Conservation (phyloP, 2,113 vertebrate species). For the Agapornis roseicollis region DNA sequence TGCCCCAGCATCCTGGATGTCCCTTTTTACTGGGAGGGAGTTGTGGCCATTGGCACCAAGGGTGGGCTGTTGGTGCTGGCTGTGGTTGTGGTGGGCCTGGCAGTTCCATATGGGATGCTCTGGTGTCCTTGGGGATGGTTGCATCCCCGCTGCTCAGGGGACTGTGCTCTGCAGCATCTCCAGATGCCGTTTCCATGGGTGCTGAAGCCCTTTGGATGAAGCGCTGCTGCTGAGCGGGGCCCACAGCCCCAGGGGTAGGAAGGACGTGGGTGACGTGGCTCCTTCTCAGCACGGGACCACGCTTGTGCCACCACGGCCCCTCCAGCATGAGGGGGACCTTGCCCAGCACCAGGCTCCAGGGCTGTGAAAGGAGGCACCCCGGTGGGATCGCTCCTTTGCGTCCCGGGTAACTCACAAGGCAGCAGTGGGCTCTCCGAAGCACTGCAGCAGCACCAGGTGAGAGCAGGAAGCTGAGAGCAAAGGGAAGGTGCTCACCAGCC, state of each 20-base stretch:
- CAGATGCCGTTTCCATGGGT: not conserved
- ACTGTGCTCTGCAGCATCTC: not conserved
- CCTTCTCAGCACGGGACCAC: rapidly evolving
- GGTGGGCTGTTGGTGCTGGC: not conserved
- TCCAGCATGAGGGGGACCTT: rapidly evolving
- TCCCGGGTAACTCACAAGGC: not conserved
- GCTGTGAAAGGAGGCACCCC: not conserved
- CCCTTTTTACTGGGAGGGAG: not conserved
- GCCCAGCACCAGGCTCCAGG: not conserved
- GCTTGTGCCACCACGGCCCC: not conserved
- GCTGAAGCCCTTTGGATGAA: not conserved
- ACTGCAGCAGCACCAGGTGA: not conserved
- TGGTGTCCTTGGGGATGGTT: not conserved
- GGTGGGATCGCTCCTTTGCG: rapidly evolving
- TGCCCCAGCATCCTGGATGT: rapidly evolving
- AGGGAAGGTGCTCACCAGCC: not conserved
- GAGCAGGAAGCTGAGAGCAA: not conserved
- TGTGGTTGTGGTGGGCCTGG: not conserved
- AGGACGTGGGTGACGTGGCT: not conserved
- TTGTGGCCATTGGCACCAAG: not conserved
- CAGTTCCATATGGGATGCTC: not conserved
- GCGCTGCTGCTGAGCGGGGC: rapidly evolving
- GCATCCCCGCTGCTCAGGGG: not conserved
- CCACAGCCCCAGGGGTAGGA: not conserved
- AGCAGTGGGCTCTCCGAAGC: not conserved